A percentile compares a stretch with the other conserved stretches of the same genome.
These are phyloP conservation scores for Leptura quadrifasciata DNA, from an alignment of 2,888 invertebrate genomes.

Conservation along the genomic window DNA sequence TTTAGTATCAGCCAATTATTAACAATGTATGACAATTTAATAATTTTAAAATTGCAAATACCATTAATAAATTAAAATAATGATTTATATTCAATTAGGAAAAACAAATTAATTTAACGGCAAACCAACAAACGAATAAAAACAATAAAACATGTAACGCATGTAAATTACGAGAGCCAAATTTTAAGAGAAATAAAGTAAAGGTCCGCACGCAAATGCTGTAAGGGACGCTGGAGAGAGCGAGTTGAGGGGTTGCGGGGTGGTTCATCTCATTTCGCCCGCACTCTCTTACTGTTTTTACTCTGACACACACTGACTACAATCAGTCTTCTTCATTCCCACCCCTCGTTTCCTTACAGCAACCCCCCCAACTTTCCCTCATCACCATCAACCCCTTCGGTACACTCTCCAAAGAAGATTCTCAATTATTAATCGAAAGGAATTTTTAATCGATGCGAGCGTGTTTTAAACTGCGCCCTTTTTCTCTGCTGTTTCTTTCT, in stretches of 20 bases:
- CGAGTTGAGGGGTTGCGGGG: slow-evolving; percentile 68
- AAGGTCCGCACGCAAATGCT: slow-evolving; percentile 63
- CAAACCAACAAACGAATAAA: slow-evolving; percentile 21
- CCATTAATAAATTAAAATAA: slow-evolving; percentile 8
- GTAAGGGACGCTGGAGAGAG: slow-evolving; percentile 52
- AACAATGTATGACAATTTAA: no score
- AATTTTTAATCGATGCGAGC: slow-evolving; percentile 72
- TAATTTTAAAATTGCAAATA: neutral
- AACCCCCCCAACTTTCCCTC: slow-evolving; percentile 64
- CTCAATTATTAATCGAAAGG: slow-evolving; percentile 73
- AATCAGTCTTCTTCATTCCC: slow-evolving; percentile 72
- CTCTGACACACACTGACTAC: slow-evolving; percentile 73
- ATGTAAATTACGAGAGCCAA: slow-evolving; percentile 61
- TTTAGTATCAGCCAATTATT: no score
- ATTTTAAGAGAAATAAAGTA: slow-evolving; percentile 63
- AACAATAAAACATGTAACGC: slow-evolving; percentile 53
- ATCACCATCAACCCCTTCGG: slow-evolving; percentile 70
- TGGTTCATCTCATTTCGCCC: slow-evolving; percentile 81
- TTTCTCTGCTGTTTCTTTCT: slow-evolving; percentile 59
- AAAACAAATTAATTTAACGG: slow-evolving; percentile 31
- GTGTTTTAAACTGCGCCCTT: slow-evolving; percentile 67
- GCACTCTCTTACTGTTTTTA: slow-evolving; percentile 78
- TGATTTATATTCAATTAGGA: slow-evolving; percentile 40
- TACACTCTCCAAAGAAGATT: slow-evolving; percentile 71
- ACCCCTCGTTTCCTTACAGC: slow-evolving; percentile 55